Evolutionary conservation across 2,888 invertebrate genomes (phyloP), one percentile per base, ranked within the genome.

Genomic region (Carpatolechia fugitivella): DNA sequence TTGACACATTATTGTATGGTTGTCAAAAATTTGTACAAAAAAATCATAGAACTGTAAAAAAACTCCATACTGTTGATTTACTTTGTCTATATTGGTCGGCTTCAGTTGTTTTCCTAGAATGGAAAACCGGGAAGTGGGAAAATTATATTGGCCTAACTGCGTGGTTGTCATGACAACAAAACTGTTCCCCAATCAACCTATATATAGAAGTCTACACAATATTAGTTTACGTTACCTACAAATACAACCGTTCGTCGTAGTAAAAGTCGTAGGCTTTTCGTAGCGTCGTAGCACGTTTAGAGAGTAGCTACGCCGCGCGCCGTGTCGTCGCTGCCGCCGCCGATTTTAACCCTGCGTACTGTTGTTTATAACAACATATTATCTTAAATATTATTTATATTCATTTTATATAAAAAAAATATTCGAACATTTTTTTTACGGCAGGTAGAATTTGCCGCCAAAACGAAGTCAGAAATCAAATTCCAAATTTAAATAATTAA

Each of bases 81-180:
- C 57, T 46, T 60, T 46, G 58, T 65, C 47, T 56, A 64, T 56
- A 64, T 62, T 52, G 57, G 38, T 64, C 59, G 33, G 1, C 10
- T 33, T 33, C 33, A 33, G 33, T 16, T 38, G 14, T 14, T 35
- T 38, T 38, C 44, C n/a, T 18, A 1, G 24, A 44, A 44, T 61
- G 74, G 78, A 68, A 82, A 80, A 76, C 73, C 10, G 53, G 46
- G 24, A 48, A 47, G 20, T 20, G 35, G 72, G 74, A 66, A 73
- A 76, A 76, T 55, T 56, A 68, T 88, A 89, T 89, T 73, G 89
- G 86, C 87, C 62, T 73, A 89, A 89, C 89, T 74, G 65, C 65
- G 63, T 64, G 57, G 88, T 87, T 67, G 69, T 72, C 71, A 78
- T 78, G 69, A 76, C 58, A 65, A 86, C 31, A 13, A n/a, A 46